Conservation (phyloP, 2,888 invertebrate genomes). For the Drosophila stalkeri region DNA sequence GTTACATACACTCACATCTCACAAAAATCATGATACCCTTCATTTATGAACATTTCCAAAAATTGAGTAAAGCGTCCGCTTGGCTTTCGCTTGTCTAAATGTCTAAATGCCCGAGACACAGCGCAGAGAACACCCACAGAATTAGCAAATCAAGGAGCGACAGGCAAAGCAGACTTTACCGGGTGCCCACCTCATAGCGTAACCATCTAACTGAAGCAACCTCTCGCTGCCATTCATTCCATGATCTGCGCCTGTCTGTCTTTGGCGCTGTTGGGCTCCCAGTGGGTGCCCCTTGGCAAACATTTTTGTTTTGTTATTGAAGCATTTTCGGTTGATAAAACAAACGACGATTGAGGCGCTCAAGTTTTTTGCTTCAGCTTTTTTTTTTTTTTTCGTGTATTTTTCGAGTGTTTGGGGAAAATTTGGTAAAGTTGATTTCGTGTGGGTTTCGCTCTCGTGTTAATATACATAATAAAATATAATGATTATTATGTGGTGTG, state of each 20-base stretch:
- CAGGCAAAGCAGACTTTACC: conserved; percentile 16
- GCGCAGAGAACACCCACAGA: conserved; percentile 44
- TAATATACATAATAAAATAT: conserved; percentile 68
- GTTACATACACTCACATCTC: background rate
- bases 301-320: conserved; percentile 57
- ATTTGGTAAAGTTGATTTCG: conserved; percentile 34
- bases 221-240: background rate
- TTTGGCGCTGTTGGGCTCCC: background rate
- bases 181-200: background rate
- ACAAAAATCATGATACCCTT: background rate
- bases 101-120: conserved; percentile 38
- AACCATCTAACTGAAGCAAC: background rate
- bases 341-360: conserved; percentile 44
- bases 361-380: conserved; percentile 16
- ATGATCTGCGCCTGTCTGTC: too few relatives aligned
- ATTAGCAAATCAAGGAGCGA: conserved; percentile 55
- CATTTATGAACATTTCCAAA: too few relatives aligned
- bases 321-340: conserved; percentile 57
- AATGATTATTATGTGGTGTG: conserved; percentile 69
- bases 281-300: conserved; percentile 14
- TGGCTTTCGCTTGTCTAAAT: conserved; percentile 42
- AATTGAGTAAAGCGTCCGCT: background rate
- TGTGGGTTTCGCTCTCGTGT: conserved; percentile 39
- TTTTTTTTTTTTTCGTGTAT: background rate
- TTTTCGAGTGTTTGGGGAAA: conserved; percentile 2